phyloP scores from a whole-genome alignment of 2,888 invertebrate species.

The Lysandra bellargus region DNA sequence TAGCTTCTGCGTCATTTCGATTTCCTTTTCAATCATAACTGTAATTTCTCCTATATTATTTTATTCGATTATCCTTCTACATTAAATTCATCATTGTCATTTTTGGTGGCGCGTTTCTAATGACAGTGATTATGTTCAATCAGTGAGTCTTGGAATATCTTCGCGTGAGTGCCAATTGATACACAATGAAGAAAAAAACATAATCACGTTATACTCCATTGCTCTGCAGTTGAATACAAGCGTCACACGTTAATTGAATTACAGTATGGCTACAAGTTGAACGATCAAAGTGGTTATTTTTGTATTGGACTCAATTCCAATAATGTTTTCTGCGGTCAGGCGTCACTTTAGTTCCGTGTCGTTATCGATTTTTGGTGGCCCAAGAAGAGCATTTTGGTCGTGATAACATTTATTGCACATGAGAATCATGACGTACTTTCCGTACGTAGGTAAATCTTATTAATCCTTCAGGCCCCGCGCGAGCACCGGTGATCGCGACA shows the following conservation, averaged over 20 bases:
- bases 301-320: constrained; percentile 57
- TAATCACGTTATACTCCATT: constrained; percentile 24
- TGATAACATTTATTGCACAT: constrained; percentile 7
- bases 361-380: constrained; percentile 33
- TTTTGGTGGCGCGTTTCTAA: background rate
- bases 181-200: constrained; percentile 18
- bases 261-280: constrained; percentile 36
- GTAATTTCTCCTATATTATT: background rate
- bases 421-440: background rate
- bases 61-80: background rate
- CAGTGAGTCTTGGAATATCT: background rate
- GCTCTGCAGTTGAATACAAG: background rate
- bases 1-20: background rate
- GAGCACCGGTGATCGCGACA: too few species aligned
- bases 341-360: constrained; percentile 60
- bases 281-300: constrained; percentile 62
- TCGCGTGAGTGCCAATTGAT: constrained; percentile 13
- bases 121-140: background rate
- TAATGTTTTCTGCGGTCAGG: constrained; percentile 50
- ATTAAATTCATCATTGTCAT: background rate
- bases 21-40: background rate
- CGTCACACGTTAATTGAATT: constrained; percentile 28
- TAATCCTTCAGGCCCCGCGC: too few species aligned
- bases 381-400: background rate
- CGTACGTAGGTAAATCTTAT: background rate